phyloP scores from a whole-genome alignment of 2,113 vertebrate genomes.

The Lamprologus ornatipinnis region DNA sequence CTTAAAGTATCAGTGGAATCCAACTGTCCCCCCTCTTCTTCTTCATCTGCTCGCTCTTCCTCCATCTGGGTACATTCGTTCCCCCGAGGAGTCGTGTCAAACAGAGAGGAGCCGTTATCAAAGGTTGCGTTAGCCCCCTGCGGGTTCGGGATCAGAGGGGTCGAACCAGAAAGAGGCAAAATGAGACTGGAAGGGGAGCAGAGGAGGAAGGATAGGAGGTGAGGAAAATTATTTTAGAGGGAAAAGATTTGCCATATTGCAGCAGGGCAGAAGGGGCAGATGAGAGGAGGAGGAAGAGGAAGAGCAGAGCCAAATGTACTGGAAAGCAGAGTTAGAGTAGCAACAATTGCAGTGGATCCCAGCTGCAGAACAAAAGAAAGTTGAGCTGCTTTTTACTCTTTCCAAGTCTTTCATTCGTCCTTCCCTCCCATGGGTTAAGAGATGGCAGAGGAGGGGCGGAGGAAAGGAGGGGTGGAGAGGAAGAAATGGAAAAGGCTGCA shows the following conservation, averaged over 20 bases:
- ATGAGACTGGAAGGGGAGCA: not conserved
- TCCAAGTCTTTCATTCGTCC: not conserved
- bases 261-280: not conserved
- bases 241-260: not conserved
- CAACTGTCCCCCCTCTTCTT: not conserved
- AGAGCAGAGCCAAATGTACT: not conserved
- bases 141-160: conserved; percentile 14
- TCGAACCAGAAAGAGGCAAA: not conserved
- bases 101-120: conserved; percentile 22
- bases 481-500: not conserved
- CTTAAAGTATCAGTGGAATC: conserved; percentile 4
- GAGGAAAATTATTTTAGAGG: not conserved
- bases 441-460: not conserved
- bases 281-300: not conserved
- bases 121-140: not conserved
- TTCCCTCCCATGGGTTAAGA: not conserved
- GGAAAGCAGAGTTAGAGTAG: not conserved
- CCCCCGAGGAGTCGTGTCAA: conserved; percentile 1
- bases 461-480: not conserved
- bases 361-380: not conserved
- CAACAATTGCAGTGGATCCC: not conserved
- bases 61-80: not conserved
- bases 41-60: not conserved
- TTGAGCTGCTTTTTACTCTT: not conserved
- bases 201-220: not conserved